Percentiles rank a stretch among this genome's conserved stretches.
Conservation (phyloP, 1,140 invertebrate species). For the Capitella teleta region DNA sequence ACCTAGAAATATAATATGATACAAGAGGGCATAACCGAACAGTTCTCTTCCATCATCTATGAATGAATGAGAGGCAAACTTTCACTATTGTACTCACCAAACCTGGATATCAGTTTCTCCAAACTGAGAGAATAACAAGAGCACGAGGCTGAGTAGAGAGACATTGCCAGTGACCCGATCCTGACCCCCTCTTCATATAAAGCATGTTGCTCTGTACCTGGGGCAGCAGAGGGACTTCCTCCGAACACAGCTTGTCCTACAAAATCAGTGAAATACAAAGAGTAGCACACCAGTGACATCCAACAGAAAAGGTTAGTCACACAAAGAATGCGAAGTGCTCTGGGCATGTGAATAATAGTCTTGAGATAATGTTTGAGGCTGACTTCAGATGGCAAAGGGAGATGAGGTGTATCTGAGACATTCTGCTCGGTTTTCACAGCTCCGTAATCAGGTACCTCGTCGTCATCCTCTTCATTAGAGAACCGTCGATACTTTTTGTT, state of each 20-base stretch:
- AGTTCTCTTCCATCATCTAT: not conserved
- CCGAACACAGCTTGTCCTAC: conserved; percentile 88
- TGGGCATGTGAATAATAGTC: conserved; percentile 81
- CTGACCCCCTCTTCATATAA: conserved; percentile 80
- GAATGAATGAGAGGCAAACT: not conserved
- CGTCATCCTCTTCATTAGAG: conserved; percentile 24
- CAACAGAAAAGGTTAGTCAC: conserved; percentile 91
- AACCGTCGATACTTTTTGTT: conserved; percentile 32
- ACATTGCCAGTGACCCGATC: conserved; percentile 93
- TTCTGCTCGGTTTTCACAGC: not conserved
- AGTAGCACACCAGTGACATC: conserved; percentile 96
- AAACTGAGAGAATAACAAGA: conserved; percentile 82
- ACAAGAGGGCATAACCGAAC: not conserved
- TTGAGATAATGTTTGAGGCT: conserved; percentile 60
- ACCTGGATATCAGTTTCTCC: conserved; percentile 71
- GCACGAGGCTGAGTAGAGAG: conserved; percentile 88
- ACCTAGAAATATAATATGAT: conserved; percentile 45
- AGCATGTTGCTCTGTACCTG: conserved; percentile 50
- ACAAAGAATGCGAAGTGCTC: conserved; percentile 72
- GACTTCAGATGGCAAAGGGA: conserved; percentile 19
- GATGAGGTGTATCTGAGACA: not conserved
- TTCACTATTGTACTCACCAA: conserved; percentile 50
- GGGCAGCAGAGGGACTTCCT: conserved; percentile 49
- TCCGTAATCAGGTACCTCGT: conserved; percentile 1
- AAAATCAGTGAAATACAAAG: conserved; percentile 92